Evolutionary conservation across 53 echinoderm and acorn worm species (phyloP), one percentile per base, ranked within the genome.

Genomic region (Temnopleurus reevesii): DNA sequence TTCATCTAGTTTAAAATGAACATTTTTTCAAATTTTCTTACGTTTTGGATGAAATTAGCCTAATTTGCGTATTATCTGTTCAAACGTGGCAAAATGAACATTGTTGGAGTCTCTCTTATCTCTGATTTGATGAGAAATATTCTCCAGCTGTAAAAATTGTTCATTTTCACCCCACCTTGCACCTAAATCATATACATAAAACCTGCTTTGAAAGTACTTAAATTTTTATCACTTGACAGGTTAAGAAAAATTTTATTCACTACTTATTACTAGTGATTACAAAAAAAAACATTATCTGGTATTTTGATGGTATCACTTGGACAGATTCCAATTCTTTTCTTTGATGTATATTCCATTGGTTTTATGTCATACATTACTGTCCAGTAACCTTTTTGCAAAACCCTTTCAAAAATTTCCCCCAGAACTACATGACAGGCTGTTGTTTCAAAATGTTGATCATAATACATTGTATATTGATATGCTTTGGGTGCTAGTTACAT

Each of bases 171-270:
- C n/a, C n/a, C n/a, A n/a, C n/a, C n/a, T n/a, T n/a, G n/a, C n/a
- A n/a, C 60, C 60, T 71, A 19, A 71, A 71, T 71, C 71, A 71
- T 34, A 71, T 71, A 71, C 71, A 36, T 71, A 71, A 71, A 71
- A 71, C 71, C 35, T 34, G 71, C 71, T 71, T 71, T 71, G 71
- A 71, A 71, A 71, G 41, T 34, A 71, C 71, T 71, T 71, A 36
- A 3, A 34, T 71, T 71, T 71, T 71, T 71, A 36, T 19, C 71
- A 33, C 71, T 71, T 36, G 30, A 71, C 71, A 71, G 35, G 35
- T 8, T 71, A 71, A 58, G 58, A 58, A 58, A 58, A 58, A 58
- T 58, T 58, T 9, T 58, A 58, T 58, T 58, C n/a, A n/a, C n/a
- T n/a, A n/a, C n/a, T n/a, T n/a, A n/a, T n/a, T n/a, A n/a, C n/a